Evolutionary conservation across 2,113 vertebrate genomes (phyloP).

Genomic region (Prunella himalayana): DNA sequence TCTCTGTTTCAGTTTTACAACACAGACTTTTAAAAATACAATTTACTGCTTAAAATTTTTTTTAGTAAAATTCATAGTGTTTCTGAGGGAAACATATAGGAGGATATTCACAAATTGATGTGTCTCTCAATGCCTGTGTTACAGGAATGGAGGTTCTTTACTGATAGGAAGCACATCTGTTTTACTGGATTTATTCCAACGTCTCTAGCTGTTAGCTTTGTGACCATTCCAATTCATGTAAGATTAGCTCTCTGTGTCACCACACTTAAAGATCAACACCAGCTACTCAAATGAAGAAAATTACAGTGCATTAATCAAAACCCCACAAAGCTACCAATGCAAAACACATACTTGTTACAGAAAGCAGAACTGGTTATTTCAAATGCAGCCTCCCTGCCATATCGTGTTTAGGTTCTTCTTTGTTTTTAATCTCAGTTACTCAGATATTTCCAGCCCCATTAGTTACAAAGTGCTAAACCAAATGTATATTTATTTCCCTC

Average conservation of each 20-base stretch:
- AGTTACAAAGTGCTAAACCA: not conserved
- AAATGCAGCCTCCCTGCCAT: not conserved
- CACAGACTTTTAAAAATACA: not conserved
- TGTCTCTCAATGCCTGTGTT: not conserved
- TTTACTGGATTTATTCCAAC: slow-evolving; percentile 24
- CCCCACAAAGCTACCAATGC: not conserved
- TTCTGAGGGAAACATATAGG: not conserved
- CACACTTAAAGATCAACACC: not conserved
- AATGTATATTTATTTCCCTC: not conserved
- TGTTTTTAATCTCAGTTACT: not conserved
- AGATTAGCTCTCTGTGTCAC: not conserved
- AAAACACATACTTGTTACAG: not conserved
- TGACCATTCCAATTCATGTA: not conserved
- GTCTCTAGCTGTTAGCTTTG: not conserved
- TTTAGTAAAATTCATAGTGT: not conserved
- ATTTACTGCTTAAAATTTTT: not conserved
- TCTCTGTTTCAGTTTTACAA: not conserved
- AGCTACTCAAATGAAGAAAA: not conserved
- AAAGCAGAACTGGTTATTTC: not conserved
- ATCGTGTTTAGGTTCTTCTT: not conserved
- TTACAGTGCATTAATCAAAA: not conserved
- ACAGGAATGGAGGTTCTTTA: not conserved
- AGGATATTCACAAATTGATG: not conserved
- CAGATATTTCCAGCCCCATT: not conserved
- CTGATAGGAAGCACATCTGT: not conserved